Evolutionary conservation across 2,797 vertebrate genomes (phyloP).

Genomic region (Melanotaenia parkinsoni): DNA sequence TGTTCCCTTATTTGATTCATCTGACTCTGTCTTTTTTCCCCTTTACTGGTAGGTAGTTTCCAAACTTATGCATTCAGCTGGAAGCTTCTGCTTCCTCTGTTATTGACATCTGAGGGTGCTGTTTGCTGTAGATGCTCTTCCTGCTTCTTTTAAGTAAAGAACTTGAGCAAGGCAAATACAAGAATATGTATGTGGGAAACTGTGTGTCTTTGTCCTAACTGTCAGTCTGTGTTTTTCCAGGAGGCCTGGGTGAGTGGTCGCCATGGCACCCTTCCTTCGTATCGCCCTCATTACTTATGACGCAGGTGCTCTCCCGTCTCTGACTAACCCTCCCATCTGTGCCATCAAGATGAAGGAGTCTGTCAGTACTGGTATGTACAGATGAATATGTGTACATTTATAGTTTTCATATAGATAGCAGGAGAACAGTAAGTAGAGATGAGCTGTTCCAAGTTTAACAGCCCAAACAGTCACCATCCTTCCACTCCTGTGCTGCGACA

Average conservation of each 20-base stretch:
- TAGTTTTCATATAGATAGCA: not conserved
- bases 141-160: constrained; percentile 42
- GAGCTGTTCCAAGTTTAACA: not conserved
- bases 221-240: constrained; percentile 36
- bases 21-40: constrained; percentile 9
- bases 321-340: constrained; percentile 87
- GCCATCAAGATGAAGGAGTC: constrained; percentile 97
- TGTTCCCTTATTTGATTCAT: not conserved
- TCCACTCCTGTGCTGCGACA: not conserved
- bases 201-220: constrained; percentile 20
- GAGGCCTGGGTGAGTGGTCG: constrained; percentile 66
- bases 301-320: constrained; percentile 80
- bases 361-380: constrained; percentile 89
- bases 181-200: not conserved
- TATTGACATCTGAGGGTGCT: constrained; percentile 15
- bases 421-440: not conserved
- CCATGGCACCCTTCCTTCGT: constrained; percentile 95
- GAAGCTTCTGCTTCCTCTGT: constrained; percentile 53
- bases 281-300: constrained; percentile 91
- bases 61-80: constrained; percentile 28
- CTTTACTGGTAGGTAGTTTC: constrained; percentile 40
- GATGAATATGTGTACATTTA: not conserved
- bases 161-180: constrained; percentile 23
- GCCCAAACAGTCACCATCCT: not conserved
- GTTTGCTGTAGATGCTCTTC: constrained; percentile 21